Percentiles rank a stretch among this genome's conserved stretches.
Conservation (phyloP, 2,797 vertebrate genomes). For the Urosaurus nigricauda region DNA sequence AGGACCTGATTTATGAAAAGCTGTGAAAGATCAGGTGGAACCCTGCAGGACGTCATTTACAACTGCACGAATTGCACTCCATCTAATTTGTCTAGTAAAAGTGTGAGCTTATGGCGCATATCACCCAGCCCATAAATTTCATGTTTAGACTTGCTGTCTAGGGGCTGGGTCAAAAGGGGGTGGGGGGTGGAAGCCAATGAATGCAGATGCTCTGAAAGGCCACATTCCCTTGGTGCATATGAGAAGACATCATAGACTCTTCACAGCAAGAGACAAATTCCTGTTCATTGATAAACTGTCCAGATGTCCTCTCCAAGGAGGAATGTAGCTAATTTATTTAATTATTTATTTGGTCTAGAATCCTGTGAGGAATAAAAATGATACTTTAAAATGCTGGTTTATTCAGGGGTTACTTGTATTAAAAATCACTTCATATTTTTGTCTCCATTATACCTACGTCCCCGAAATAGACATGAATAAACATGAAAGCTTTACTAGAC, state of each 20-base stretch:
- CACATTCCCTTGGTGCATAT: constrained; percentile 74
- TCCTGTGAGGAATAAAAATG: constrained; percentile 87
- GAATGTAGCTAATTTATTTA: constrained; percentile 80
- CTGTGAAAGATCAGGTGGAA: constrained; percentile 86
- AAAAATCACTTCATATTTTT: constrained; percentile 78
- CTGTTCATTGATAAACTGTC: constrained; percentile 86
- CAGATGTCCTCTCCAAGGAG: constrained; percentile 89
- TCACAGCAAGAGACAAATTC: constrained; percentile 84
- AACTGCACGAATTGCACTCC: constrained; percentile 89
- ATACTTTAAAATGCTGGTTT: constrained; percentile 85
- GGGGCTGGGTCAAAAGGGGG: constrained; percentile 72
- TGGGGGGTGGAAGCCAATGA: constrained; percentile 68
- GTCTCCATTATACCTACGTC: constrained; percentile 78
- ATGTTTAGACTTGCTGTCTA: constrained; percentile 77
- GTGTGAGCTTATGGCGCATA: constrained; percentile 87
- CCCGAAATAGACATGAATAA: constrained; percentile 80
- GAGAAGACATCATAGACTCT: constrained; percentile 82
- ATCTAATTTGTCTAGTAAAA: constrained; percentile 94
- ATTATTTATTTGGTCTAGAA: constrained; percentile 65
- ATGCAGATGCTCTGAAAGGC: constrained; percentile 81
- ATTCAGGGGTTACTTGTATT: constrained; percentile 85
- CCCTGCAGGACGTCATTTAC: constrained; percentile 88
- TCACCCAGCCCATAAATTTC: constrained; percentile 83
- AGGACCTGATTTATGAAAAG: constrained; percentile 93
- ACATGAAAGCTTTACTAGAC: constrained; percentile 78